Evolutionary conservation across 2,888 invertebrate species (phyloP).

Genomic region (Lasioglossum vierecki): DNA sequence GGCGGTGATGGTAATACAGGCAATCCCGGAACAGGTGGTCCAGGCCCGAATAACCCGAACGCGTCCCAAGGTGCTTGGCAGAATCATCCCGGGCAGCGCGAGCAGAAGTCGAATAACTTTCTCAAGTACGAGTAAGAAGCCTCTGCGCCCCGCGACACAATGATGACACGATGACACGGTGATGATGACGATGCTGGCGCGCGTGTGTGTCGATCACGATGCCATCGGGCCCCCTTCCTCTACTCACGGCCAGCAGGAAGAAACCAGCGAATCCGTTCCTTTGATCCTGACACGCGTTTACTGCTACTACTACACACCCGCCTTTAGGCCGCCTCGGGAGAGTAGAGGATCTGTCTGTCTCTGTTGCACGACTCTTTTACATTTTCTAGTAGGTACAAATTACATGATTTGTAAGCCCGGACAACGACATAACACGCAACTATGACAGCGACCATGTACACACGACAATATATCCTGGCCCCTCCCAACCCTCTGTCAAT

Average conservation of each 20-base stretch:
- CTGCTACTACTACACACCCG: slow-evolving; percentile 50
- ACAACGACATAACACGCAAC: neutral
- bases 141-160: slow-evolving; percentile 65
- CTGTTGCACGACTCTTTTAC: slow-evolving; percentile 19
- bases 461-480: neutral
- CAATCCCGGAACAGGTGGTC: slow-evolving; percentile 82
- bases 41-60: slow-evolving; percentile 82
- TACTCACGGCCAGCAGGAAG: slow-evolving; percentile 59
- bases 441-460: neutral
- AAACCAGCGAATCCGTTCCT: slow-evolving; percentile 79
- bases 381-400: slow-evolving; percentile 54
- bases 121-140: slow-evolving; percentile 82
- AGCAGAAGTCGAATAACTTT: slow-evolving; percentile 82
- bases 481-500: slow-evolving; percentile 25
- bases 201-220: neutral
- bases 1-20: slow-evolving; percentile 83
- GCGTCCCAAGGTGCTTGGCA: slow-evolving; percentile 83
- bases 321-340: slow-evolving; percentile 53
- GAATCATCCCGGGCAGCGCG: slow-evolving; percentile 83
- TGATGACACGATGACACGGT: neutral
- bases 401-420: slow-evolving; percentile 14
- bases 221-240: neutral
- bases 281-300: slow-evolving; percentile 77
- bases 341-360: slow-evolving; percentile 52
- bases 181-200: slow-evolving; percentile 1